Evolutionary conservation across 2,113 vertebrate species (phyloP), one percentile per base, ranked within the genome.

Genomic region (Trachemys scripta): DNA sequence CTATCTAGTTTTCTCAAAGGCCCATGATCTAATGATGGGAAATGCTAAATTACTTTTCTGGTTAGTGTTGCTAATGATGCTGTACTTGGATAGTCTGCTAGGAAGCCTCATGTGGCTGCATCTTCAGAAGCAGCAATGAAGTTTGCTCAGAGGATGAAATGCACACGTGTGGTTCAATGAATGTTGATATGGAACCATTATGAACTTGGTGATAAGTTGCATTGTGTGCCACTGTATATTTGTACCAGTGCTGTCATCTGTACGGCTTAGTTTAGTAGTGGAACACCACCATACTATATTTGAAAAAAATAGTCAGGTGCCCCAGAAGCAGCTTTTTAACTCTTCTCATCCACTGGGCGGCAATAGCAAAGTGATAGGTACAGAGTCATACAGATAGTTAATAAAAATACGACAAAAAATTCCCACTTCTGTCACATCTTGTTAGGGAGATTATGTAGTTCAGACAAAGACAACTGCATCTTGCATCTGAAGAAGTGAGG

Each of bases 111-210:
- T 2, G 7, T 9, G 79, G 8, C 29, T 53, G 42, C 13, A 89
- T 80, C 81, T 93, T 94, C 57, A 85, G 57, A n/a, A 96, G 38
- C 62, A 81, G 38, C 65, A 94, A 72, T 89, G 94, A 89, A 87
- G 88, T 47, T 76, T 76, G 72, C 42, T 76, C 22, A 76, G 22
- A 42, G 42, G 42, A 76, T 45, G 72, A 76, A 76, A 47, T 76
- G n/a, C 38, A 76, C 38, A n/a, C 10, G 89, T 16, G 0, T 79
- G 82, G n/a, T 29, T 65, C 4, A 35, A 17, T 89, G n/a, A 93
- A 90, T 85, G 83, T 91, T 45, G 12, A 5, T 20, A 78, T 54
- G 54, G 38, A 47, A 65, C 93, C 31, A 84, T 88, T 94, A 80
- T 88, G 62, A 88, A 94, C 88, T 5, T 90, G 57, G 79, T 75